These are phyloP conservation scores for Mormoops blainvillei DNA, from an alignment of 2,113 vertebrate genomes.

Conservation along the genomic window DNA sequence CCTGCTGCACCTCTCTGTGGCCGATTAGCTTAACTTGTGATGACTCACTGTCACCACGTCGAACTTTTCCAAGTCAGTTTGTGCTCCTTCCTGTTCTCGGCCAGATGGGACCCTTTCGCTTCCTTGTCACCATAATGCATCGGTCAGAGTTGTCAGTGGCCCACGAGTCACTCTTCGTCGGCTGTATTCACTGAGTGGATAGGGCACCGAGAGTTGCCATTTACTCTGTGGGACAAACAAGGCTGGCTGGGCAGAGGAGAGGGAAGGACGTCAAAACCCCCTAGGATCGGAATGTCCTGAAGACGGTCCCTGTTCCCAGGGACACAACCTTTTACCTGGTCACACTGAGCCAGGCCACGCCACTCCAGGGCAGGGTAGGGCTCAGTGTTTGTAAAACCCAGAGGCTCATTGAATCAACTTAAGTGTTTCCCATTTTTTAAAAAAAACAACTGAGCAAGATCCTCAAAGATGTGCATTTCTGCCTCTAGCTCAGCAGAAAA, in stretches of 20 bases:
- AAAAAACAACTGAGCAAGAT: not conserved
- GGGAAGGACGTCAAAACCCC: not conserved
- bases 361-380: fast-evolving
- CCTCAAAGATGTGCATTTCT: not conserved
- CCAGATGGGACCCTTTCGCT: not conserved
- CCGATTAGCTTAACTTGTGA: not conserved
- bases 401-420: not conserved
- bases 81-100: not conserved
- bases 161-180: fast-evolving
- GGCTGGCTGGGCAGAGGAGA: not conserved
- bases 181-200: fast-evolving
- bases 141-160: not conserved
- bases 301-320: not conserved
- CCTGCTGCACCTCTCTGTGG: not conserved
- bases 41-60: not conserved
- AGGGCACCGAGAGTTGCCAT: not conserved
- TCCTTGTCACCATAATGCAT: fast-evolving
- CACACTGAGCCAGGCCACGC: not conserved
- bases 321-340: not conserved
- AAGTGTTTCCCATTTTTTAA: not conserved
- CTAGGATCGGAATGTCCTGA: not conserved
- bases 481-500: not conserved
- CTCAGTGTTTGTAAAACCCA: not conserved
- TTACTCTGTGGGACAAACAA: not conserved
- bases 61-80: not conserved